Base-by-base conservation (phyloP, 2,113 vertebrate genomes). In the Asarcornis scutulata region DNA sequence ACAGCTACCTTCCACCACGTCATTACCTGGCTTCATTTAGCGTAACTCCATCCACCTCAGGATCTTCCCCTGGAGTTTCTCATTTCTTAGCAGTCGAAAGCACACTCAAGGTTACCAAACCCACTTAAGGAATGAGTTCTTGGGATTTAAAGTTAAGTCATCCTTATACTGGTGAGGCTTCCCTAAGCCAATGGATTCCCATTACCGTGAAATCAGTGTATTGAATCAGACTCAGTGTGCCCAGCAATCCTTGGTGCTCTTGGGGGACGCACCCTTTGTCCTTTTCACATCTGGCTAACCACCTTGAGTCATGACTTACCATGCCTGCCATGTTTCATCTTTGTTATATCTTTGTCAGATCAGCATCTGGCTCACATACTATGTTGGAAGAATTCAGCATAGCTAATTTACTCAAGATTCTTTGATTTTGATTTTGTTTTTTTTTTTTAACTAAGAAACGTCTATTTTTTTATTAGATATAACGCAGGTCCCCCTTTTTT, bases 141-240 rank as follows among this genome's bases (percentile, higher is more conserved):
- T 82, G 60, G 52, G 22, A 13, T 40, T 42, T 21, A 81, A 40
- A 31, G 68, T 44, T 72, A 50, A 32, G 44, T 16, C 27, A 50
- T 26, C 29, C 22, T 92, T 12, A 5, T 23, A 21, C 5, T 1
- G 2, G 8, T 40, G 32, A 62, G 18, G 22, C 7, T 62, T 52
- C 9, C 66, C 34, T 42, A 69, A 79, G 14, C 10, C n/a, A 12
- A 5, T 17, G 27, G 46, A 53, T 83, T 83, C n/a, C 42, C 14
- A 9, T 13, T 42, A 9, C n/a, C 22, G 29, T 75, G 60, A 38
- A 84, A 82, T 4, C 44, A 16, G 23, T 0, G 0, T 60, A 4
- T 26, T 66, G n/a, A 55, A 40, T 50, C 25, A 58, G n/a, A 23
- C 22, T 6, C 9, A 3, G 11, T 25, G 50, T 12, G 25, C 20